Base-by-base conservation (phyloP, 1,140 invertebrate species). In the Drosophila malerkotliana region DNA sequence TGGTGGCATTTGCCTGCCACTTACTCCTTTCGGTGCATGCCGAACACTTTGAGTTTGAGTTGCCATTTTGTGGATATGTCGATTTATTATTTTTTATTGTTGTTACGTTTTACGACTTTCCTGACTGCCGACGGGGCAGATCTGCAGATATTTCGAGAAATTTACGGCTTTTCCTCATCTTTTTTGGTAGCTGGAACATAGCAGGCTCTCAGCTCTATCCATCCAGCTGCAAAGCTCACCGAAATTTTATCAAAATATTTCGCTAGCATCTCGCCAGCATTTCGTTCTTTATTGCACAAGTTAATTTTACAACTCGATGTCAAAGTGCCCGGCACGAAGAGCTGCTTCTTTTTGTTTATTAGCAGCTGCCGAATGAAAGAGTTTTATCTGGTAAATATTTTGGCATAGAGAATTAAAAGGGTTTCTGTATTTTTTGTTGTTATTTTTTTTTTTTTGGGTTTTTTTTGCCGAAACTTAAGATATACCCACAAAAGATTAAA, bases 21-120 rank as follows among this genome's bases (percentile, higher is more conserved):
- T 72, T 72, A 75, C 57, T 76, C 66, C 85, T 88, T 74, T 73
- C 66, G 37, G 63, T 77, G 80, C 76, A 84, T 79, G 52, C 69
- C 41, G 81, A 79, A 69, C 83, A 82, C 72, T 87, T 81, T 73
- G 57, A 10, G 34, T 44, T 44, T 44, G 39, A 51, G 75, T 68
- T 75, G 71, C 76, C 84, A 79, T 89, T 90, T 87, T 90, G 82
- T 84, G 88, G 75, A 90, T 90, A 90, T 90, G 89, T 90, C 87
- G 87, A 90, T 88, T 88, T 90, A 90, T 90, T 89, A 90, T 90
- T 90, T 90, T 85, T 90, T 90, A 90, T 90, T 90, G 89, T 88
- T 82, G 79, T 90, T 90, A 90, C 88, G 88, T 90, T 90, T 90
- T 88, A 90, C 88, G 88, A 90, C 66, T 81, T 64, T 79, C 56